Base-by-base conservation (phyloP, 1,140 invertebrate species). In the Zaprionus kolodkinae region DNA sequence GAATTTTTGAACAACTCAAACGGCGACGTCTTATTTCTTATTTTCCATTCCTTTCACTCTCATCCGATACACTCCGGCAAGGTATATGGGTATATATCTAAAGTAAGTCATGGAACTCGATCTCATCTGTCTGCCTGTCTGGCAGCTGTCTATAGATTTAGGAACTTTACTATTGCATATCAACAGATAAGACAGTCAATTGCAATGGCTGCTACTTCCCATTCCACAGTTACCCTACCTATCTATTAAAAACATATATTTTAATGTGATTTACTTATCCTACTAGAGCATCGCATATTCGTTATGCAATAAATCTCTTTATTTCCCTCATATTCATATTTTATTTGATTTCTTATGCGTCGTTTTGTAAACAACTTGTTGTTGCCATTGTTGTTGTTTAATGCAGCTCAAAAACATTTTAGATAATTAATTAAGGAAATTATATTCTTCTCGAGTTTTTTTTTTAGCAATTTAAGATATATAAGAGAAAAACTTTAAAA, bases 1-100 rank as follows among this genome's bases (percentile, higher is more conserved):
- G 78, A 89, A 88, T 88, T 89, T 89, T 88, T 88, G 80, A 88
- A 84, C 63, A 80, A 81, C 80, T 65, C 85, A 89, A 88, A 80
- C 85, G 84, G 66, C 80, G 74, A 72, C 70, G 68, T 72, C 81
- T 83, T 79, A 68, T 52, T 57, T 60, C 60, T 68, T 52, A 40
- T 55, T 62, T 78, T 73, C 61, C 33, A 3, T 13, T 73, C 12
- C 10, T 57, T 17, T 45, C n/a, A 56, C 40, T 38, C 69, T 4
- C 25, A 36, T 17, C 15, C 2, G 5, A 43, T 43, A 43, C 57
- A 30, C 25, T 60, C 36, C 4, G 27, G 12, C 12, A 6, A 30
- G 27, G 27, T 30, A 30, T 30, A 25, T n/a, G 5, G 11, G 7
- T 2, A 27, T 30, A 17, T 48, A 48, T 48, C 17, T 21, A 11